phyloP scores from a whole-genome alignment of 2,113 vertebrate species.

The Cacatua alba region DNA sequence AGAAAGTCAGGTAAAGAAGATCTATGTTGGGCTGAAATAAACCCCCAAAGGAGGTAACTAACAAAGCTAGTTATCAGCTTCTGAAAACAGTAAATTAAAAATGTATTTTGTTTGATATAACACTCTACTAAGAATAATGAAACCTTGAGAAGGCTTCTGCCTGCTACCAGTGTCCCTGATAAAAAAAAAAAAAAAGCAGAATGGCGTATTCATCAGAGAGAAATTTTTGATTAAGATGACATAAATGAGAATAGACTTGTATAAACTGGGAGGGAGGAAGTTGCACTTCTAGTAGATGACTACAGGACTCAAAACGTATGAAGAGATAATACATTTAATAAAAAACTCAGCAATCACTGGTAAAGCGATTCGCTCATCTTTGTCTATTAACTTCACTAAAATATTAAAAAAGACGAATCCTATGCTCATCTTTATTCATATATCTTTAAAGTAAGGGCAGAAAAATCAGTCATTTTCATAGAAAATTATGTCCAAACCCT shows the following conservation, averaged over 20 bases:
- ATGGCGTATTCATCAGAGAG: not conserved
- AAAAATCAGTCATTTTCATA: not conserved
- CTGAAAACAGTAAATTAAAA: not conserved
- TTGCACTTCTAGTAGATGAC: not conserved
- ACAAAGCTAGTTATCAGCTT: not conserved
- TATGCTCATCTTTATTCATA: fast-evolving
- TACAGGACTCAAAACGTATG: not conserved
- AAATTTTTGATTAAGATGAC: not conserved
- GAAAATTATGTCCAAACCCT: not conserved
- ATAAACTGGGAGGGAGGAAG: not conserved
- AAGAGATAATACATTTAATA: not conserved
- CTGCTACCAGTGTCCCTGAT: not conserved
- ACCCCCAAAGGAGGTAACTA: not conserved
- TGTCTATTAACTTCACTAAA: not conserved
- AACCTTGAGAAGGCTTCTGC: not conserved
- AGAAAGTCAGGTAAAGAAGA: not conserved
- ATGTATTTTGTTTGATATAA: not conserved
- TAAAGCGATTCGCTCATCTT: not conserved
- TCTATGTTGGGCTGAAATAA: not conserved
- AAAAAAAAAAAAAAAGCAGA: not conserved
- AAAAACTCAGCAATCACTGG: not conserved
- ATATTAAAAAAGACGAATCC: not conserved
- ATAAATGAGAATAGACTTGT: not conserved
- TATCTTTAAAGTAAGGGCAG: not conserved
- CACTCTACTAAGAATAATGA: not conserved